Conservation (phyloP, 2,113 vertebrate species). For the Poecile atricapillus region DNA sequence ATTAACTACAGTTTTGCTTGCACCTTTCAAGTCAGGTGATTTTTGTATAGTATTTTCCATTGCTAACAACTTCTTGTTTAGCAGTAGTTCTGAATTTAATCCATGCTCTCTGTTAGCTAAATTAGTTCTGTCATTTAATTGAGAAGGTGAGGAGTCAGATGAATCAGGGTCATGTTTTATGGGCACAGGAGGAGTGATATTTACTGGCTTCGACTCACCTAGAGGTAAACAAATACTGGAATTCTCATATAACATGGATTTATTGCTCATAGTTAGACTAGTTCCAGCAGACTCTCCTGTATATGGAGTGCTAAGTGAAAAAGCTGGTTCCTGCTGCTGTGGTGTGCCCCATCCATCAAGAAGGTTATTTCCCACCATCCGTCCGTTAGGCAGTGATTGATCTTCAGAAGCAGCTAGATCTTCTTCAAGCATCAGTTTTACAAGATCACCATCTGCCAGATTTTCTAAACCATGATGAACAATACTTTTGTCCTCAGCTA, state of each 20-base stretch:
- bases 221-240: background rate
- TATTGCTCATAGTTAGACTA: background rate
- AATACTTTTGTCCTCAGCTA: background rate
- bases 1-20: background rate
- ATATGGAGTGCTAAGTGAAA: background rate
- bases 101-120: background rate
- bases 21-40: background rate
- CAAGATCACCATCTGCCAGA: conserved; percentile 62
- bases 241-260: background rate
- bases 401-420: conserved; percentile 39
- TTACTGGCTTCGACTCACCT: background rate
- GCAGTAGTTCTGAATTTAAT: background rate
- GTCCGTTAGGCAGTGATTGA: background rate
- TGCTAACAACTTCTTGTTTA: background rate
- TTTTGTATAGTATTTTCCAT: background rate
- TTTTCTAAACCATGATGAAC: conserved; percentile 69
- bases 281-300: background rate
- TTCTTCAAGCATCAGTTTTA: conserved; percentile 78
- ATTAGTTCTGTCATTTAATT: background rate
- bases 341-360: background rate
- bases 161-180: background rate
- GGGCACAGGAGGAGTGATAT: background rate
- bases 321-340: background rate
- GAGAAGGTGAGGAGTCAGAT: background rate
- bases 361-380: background rate